Evolutionary conservation across 1,140 invertebrate species (phyloP), one percentile per base, ranked within the genome.

Genomic region (Conus ventricosus): DNA sequence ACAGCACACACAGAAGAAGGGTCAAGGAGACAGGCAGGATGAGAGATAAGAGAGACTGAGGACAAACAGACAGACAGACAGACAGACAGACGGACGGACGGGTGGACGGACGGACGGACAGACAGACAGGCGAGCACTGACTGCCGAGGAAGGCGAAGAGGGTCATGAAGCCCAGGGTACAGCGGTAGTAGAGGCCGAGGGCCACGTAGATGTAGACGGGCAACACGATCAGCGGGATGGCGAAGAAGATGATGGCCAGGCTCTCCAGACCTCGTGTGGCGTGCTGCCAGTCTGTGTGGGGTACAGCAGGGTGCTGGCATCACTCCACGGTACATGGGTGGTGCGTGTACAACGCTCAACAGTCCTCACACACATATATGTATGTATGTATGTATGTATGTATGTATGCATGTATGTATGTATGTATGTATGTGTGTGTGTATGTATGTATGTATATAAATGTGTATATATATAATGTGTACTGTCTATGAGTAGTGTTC

Each of bases 171-270:
- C 81, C 91, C 91, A 94, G 89, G 85, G 92, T 88, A 60, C 91
- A 92, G 57, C 89, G 90, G 92, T 94, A 94, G 80, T 93, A 92
- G 57, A 94, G 89, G 23, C 93, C 93, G 39, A 93, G 89, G 39
- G 93, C 92, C 20, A 93, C 91, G 83, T 94, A 94, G 90, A 94
- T 93, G 89, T 94, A 94, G 17, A 94, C 91, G 15, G 93, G 93
- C 17, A 94, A 25, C 15, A 92, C 89, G 13, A 94, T 90, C 39
- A 94, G 88, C 11, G 93, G 93, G 1, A 93, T 57, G 54, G 91
- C 88, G 80, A 93, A 87, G 78, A 92, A 91, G 51, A 93, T 92
- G 20, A 94, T 81, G 53, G 91, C 91, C 85, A 92, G 55, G 55
- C 90, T 89, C 88, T 93, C 92, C 89, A 94, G 67, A 8, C 88